These are phyloP conservation scores for Trichogramma evanescens DNA, from an alignment of 2,888 invertebrate genomes.

Conservation along the genomic window DNA sequence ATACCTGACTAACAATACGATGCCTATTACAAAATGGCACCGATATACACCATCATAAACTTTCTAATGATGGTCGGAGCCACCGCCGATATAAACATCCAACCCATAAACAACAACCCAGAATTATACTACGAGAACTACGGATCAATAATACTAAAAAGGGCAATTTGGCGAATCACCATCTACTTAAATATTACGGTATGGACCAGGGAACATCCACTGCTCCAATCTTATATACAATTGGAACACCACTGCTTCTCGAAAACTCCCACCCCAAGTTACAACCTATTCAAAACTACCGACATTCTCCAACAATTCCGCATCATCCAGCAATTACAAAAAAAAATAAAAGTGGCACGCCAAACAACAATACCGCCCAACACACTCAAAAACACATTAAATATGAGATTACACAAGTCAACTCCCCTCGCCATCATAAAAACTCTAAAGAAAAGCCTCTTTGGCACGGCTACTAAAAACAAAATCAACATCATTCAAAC, in stretches of 20 bases:
- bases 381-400: too few relatives aligned
- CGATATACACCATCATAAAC: too few relatives aligned
- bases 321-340: too few relatives aligned
- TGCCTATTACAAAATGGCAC: too few relatives aligned
- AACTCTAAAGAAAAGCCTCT: not conserved
- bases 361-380: too few relatives aligned
- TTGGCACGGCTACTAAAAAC: not conserved
- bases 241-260: not conserved
- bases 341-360: too few relatives aligned
- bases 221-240: not conserved
- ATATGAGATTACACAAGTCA: too few relatives aligned
- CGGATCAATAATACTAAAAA: not conserved
- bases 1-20: too few relatives aligned
- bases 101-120: not conserved
- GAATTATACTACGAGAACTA: not conserved
- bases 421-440: too few relatives aligned
- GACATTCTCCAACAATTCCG: too few relatives aligned
- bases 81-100: too few relatives aligned
- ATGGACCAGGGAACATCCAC: not conserved
- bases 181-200: not conserved
- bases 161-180: not conserved
- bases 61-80: too few relatives aligned
- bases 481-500: not conserved
- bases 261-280: not conserved
- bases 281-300: not conserved